Percentiles rank a stretch among this genome's conserved stretches.
phyloP scores from a whole-genome alignment of 2,888 invertebrate species.

The Eupeodes latifasciatus region DNA sequence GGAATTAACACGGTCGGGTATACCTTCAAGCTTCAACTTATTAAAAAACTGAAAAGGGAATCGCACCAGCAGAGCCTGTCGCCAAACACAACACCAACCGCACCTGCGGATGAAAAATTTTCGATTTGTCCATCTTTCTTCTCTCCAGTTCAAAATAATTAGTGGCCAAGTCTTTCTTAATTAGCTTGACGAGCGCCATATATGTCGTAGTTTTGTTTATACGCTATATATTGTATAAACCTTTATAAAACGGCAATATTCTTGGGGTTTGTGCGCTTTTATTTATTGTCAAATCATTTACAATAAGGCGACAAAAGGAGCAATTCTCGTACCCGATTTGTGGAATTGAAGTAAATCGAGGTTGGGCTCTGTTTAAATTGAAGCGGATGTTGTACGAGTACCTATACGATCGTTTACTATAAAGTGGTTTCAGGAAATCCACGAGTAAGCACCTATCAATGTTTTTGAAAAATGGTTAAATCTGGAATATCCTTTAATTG shows the following conservation, averaged over 20 bases:
- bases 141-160: constrained; percentile 76
- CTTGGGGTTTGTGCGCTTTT: constrained; percentile 40
- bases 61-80: constrained; percentile 58
- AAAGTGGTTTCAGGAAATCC: background rate
- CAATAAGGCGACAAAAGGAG: constrained; percentile 29
- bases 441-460: too few species aligned
- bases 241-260: constrained; percentile 16
- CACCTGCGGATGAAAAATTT: constrained; percentile 72
- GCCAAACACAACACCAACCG: constrained; percentile 61
- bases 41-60: constrained; percentile 20
- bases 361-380: constrained; percentile 45
- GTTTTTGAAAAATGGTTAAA: too few species aligned
- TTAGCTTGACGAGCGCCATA: constrained; percentile 76
- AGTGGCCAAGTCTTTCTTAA: constrained; percentile 76
- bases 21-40: background rate
- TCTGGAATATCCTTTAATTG: too few species aligned
- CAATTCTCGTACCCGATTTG: constrained; percentile 47
- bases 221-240: background rate
- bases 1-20: constrained; percentile 16
- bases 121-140: constrained; percentile 73
- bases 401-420: background rate
- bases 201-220: constrained; percentile 48
- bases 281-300: constrained; percentile 53
- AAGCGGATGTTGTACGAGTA: constrained; percentile 26
- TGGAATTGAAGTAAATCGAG: constrained; percentile 51